These are phyloP conservation scores for Lepus americanus DNA, from an alignment of 2,113 vertebrate genomes.

Conservation along the genomic window DNA sequence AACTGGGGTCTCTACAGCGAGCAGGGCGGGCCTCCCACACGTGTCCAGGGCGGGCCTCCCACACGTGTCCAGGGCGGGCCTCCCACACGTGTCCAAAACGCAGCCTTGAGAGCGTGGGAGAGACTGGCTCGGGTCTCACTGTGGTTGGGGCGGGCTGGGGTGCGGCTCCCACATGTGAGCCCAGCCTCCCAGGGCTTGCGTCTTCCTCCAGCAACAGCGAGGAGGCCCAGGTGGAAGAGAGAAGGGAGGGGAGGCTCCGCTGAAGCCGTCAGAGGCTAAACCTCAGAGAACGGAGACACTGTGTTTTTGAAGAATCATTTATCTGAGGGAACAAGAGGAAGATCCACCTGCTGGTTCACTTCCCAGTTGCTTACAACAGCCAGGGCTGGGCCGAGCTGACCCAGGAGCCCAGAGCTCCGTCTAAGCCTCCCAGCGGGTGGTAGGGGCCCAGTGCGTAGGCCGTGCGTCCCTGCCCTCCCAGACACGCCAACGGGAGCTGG, in stretches of 20 bases:
- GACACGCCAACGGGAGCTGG: no score
- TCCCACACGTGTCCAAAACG: accelerated
- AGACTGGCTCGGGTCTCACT: not conserved
- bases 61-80: not conserved
- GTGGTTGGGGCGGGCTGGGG: no score
- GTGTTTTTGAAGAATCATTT: no score
- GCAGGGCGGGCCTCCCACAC: not conserved
- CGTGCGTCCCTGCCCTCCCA: no score
- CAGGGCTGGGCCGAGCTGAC: no score
- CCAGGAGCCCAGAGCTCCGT: no score
- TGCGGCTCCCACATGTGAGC: not conserved
- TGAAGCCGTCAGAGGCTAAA: not conserved
- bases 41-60: no score
- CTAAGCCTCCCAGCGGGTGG: no score
- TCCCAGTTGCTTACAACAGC: no score
- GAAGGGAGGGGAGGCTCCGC: not conserved
- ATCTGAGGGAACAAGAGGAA: no score
- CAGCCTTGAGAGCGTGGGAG: not conserved
- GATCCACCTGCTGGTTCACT: no score
- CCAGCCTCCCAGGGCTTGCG: not conserved
- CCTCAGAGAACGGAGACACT: not conserved
- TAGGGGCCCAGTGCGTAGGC: no score
- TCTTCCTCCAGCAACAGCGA: not conserved
- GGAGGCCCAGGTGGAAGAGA: not conserved
- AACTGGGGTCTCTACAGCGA: not conserved